Conservation (phyloP, 1,140 invertebrate species). For the Drosophila erecta region DNA sequence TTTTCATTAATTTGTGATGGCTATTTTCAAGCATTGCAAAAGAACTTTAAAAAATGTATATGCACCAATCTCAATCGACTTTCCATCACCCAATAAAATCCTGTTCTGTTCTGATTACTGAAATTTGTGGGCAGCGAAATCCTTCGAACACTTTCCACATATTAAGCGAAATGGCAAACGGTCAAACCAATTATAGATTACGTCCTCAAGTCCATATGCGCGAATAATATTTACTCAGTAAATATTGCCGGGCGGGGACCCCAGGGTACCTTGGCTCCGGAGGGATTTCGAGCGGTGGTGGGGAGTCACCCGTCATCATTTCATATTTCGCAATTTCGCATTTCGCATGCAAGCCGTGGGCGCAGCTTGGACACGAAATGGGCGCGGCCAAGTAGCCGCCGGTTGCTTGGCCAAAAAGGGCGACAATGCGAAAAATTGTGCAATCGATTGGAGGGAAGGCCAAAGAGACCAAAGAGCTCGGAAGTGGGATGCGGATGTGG, state of each 20-base stretch:
- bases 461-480: constrained; percentile 18
- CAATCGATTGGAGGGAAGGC: constrained; percentile 69
- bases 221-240: constrained; percentile 76
- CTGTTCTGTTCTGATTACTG: constrained; percentile 14
- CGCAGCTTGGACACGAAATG: constrained; percentile 66
- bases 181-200: constrained; percentile 77
- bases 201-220: constrained; percentile 75
- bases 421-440: constrained; percentile 83
- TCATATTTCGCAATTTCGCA: constrained; percentile 16
- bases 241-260: constrained; percentile 51
- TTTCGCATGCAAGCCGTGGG: constrained; percentile 71
- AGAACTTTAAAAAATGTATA: too few relatives aligned
- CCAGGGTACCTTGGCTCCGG: constrained; percentile 11
- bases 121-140: constrained; percentile 26
- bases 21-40: too few relatives aligned
- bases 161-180: constrained; percentile 53
- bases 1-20: background rate
- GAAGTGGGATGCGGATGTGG: background rate
- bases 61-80: constrained; percentile 10
- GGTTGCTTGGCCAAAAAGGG: constrained; percentile 70
- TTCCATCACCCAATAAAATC: constrained; percentile 19
- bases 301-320: constrained; percentile 19
- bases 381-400: constrained; percentile 73
- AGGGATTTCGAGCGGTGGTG: constrained; percentile 21
- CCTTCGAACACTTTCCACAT: constrained; percentile 31